phyloP scores from a whole-genome alignment of 2,888 invertebrate genomes.

The Cyclophora albipunctata region DNA sequence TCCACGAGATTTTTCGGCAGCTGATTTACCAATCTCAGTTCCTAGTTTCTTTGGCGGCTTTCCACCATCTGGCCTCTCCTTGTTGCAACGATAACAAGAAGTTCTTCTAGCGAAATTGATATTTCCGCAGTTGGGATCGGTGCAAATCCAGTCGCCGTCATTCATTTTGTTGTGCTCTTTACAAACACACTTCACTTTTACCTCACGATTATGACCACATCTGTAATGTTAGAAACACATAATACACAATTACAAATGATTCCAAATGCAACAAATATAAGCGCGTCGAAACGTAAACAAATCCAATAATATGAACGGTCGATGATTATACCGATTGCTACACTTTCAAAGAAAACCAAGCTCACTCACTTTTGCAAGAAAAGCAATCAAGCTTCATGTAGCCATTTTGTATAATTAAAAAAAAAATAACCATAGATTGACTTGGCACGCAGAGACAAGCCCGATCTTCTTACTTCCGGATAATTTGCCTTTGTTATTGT shows the following conservation, averaged over 20 bases:
- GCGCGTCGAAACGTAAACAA: conserved; percentile 49
- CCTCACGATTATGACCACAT: conserved; percentile 24
- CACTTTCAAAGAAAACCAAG: conserved; percentile 66
- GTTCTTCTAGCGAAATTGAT: conserved; percentile 94
- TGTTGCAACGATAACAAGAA: conserved; percentile 94
- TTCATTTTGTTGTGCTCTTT: conserved; percentile 57
- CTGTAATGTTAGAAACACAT: conserved; percentile 19
- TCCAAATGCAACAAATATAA: conserved; percentile 13
- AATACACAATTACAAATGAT: conserved; percentile 25
- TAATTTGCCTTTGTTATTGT: conserved; percentile 1
- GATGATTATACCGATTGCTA: conserved; percentile 20
- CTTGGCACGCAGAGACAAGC: conserved; percentile 16
- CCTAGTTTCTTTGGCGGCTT: conserved; percentile 83
- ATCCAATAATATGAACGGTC: conserved; percentile 44
- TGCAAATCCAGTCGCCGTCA: conserved; percentile 80
- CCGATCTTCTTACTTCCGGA: conserved; percentile 10
- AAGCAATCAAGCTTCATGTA: conserved; percentile 66
- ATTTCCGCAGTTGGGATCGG: conserved; percentile 87
- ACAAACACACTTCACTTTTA: conserved; percentile 26
- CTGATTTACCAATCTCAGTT: conserved; percentile 97
- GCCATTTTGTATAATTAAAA: conserved; percentile 55
- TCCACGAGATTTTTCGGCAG: conserved; percentile 98
- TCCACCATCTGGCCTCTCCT: conserved; percentile 71
- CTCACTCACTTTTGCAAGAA: conserved; percentile 67
- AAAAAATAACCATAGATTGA: conserved; percentile 23